Evolutionary conservation across 2,113 vertebrate species (phyloP).

Genomic region (Cryptotis parvus): DNA sequence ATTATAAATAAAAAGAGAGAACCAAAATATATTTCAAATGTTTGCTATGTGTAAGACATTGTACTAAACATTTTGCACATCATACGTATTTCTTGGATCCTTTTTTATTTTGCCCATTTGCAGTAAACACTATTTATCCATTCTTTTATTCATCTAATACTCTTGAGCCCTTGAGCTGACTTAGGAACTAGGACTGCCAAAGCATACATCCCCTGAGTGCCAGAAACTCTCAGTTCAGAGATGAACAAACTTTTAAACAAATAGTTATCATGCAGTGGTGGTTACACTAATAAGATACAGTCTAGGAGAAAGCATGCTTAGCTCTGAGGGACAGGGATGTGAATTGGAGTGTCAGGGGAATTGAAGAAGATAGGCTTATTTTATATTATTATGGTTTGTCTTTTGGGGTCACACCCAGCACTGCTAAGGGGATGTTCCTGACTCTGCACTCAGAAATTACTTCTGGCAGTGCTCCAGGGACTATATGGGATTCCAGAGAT

Average conservation of each 20-base stretch:
- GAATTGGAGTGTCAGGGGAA: background rate
- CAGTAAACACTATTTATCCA: background rate
- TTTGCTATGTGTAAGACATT: background rate
- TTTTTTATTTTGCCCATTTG: conserved; percentile 5
- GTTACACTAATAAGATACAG: background rate
- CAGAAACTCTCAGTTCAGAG: background rate
- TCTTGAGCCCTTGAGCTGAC: background rate
- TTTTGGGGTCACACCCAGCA: too few species aligned
- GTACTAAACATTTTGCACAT: background rate
- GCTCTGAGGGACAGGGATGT: background rate
- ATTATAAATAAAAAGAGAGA: conserved; percentile 18
- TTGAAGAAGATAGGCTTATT: background rate
- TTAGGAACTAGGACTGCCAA: background rate
- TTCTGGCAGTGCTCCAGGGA: too few species aligned
- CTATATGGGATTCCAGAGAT: too few species aligned
- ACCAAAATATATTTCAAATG: background rate
- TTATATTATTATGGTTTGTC: too few species aligned
- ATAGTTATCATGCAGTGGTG: background rate
- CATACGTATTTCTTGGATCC: background rate
- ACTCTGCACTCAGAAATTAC: too few species aligned
- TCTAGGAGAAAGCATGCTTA: background rate
- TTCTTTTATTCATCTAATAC: conserved; percentile 6
- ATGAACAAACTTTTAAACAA: background rate
- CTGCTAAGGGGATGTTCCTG: too few species aligned
- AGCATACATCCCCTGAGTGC: background rate